Conservation (phyloP, 1,140 invertebrate genomes). For the Hestina assimilis region DNA sequence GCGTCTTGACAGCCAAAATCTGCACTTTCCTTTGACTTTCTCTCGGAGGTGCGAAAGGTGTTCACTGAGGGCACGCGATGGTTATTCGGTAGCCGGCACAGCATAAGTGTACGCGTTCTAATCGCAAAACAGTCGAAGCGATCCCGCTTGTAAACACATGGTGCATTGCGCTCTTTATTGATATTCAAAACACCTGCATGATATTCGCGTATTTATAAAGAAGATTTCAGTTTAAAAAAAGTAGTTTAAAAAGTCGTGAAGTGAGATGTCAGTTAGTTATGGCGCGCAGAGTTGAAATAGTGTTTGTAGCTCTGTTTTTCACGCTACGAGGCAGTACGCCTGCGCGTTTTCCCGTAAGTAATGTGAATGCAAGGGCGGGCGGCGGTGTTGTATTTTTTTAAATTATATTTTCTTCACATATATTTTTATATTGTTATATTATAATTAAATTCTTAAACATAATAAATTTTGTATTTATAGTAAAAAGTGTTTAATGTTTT, state of each 20-base stretch:
- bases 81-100: conserved; percentile 72
- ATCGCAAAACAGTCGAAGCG: conserved; percentile 45
- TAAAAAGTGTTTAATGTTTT: no score
- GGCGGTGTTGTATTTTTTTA: conserved; percentile 4
- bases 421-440: no score
- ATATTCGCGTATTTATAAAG: conserved; percentile 56
- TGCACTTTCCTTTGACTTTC: conserved; percentile 77
- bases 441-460: no score
- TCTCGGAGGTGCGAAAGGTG: conserved; percentile 76
- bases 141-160: conserved; percentile 31
- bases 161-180: conserved; percentile 53
- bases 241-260: conserved; percentile 33
- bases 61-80: conserved; percentile 64
- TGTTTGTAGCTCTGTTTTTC: conserved; percentile 53
- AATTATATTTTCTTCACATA: background rate
- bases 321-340: conserved; percentile 56
- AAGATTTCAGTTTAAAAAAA: conserved; percentile 29
- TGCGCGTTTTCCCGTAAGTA: conserved; percentile 71
- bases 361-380: conserved; percentile 50
- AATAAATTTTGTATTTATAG: no score
- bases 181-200: conserved; percentile 76
- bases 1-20: conserved; percentile 73
- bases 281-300: conserved; percentile 44
- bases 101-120: conserved; percentile 71
- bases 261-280: conserved; percentile 56